Evolutionary conservation across 2,888 invertebrate genomes (phyloP), one percentile per base, ranked within the genome.

Genomic region (Cryptophagus acutangulus): DNA sequence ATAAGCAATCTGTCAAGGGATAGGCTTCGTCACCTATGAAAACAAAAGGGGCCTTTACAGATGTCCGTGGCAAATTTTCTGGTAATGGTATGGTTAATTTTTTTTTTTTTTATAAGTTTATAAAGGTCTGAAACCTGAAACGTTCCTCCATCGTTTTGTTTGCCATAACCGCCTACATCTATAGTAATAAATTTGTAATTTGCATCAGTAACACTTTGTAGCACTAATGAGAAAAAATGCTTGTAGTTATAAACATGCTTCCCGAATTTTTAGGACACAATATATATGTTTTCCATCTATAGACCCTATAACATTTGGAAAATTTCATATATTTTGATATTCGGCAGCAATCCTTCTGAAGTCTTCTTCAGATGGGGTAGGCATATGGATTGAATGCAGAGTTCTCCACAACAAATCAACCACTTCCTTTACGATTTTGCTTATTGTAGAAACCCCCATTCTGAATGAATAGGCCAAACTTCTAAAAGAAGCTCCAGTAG

Each of bases 111-210:
- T 37, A 15, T 37, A 40, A 33, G 29, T 35, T 25, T 13, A 29
- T 45, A 31, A 52, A 1, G 33, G n/a, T 13, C 29, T n/a, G 41
- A 43, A 18, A 12, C 30, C n/a, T 48, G 37, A 36, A 55, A 41
- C 17, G 44, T 51, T 33, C 50, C 49, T 5, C 52, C 46, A 37
- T 51, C 49, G 33, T 49, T 46, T 36, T 54, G 45, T 40, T 42
- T 41, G 1, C 46, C 44, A 20, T 42, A 51, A 5, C 47, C 52
- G 28, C 52, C 44, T 31, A 54, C 40, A 6, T 45, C 44, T n/a
- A n/a, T n/a, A n/a, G n/a, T n/a, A n/a, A n/a, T n/a, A n/a, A n/a
- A n/a, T n/a, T n/a, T n/a, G n/a, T 28, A 46, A 29, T 46, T 41
- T 10, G 40, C 43, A 36, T 46, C 46, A 16, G 15, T 10, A 2